These are phyloP conservation scores for Anthoptus insignis DNA, from an alignment of 2,888 invertebrate species.

Conservation along the genomic window DNA sequence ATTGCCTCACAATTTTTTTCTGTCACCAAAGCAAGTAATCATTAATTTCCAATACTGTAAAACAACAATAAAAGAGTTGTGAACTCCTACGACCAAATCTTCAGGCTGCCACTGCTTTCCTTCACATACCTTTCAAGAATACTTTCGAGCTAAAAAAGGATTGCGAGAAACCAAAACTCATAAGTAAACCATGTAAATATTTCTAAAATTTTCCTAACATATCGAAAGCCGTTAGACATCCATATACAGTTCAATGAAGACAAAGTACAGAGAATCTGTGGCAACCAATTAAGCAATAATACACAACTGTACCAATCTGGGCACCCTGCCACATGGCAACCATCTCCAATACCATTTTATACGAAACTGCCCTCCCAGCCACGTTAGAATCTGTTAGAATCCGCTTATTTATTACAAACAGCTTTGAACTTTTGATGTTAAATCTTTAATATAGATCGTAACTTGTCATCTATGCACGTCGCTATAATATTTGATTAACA, in stretches of 20 bases:
- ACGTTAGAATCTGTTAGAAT: constrained; percentile 51
- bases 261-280: constrained; percentile 64
- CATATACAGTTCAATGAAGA: constrained; percentile 43
- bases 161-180: too few species aligned
- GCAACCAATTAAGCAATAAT: constrained; percentile 69
- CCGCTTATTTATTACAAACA: constrained; percentile 33
- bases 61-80: too few species aligned
- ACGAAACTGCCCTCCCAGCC: constrained; percentile 56
- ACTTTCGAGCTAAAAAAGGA: too few species aligned
- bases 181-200: too few species aligned
- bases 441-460: constrained; percentile 13
- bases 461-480: constrained; percentile 19
- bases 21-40: too few species aligned
- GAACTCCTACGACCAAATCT: too few species aligned
- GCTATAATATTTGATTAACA: constrained; percentile 25
- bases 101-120: too few species aligned
- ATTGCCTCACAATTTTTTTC: too few species aligned
- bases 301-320: constrained; percentile 61
- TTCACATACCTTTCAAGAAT: too few species aligned
- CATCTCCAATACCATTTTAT: constrained; percentile 60
- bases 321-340: constrained; percentile 76
- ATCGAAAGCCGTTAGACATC: constrained; percentile 14
- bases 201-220: constrained; percentile 27
- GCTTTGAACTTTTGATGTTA: constrained; percentile 30
- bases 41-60: too few species aligned